phyloP scores from a whole-genome alignment of 2,888 invertebrate genomes.

The Calliscelio sp. region DNA sequence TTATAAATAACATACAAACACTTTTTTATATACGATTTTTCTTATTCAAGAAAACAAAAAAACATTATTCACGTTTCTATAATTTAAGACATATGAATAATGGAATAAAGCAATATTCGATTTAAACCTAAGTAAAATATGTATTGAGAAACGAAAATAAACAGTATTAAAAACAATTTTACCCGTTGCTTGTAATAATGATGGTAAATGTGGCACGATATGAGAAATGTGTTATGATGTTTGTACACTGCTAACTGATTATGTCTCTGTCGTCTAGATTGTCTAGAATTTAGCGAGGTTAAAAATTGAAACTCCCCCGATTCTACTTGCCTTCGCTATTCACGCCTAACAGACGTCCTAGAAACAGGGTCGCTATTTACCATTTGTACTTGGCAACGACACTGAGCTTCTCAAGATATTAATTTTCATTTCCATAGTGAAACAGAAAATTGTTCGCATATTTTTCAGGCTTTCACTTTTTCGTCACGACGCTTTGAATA shows the following conservation, averaged over 20 bases:
- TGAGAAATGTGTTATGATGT: not conserved
- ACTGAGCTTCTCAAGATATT: conserved; percentile 61
- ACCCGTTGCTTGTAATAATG: not conserved
- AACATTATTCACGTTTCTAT: too few species aligned
- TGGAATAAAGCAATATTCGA: too few species aligned
- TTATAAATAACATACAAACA: too few species aligned
- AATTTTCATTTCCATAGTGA: conserved; percentile 62
- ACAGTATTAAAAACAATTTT: too few species aligned
- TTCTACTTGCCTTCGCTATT: conserved; percentile 46
- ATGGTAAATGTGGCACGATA: not conserved
- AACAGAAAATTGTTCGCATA: conserved; percentile 44
- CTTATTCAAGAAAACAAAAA: too few species aligned
- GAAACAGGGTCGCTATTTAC: conserved; percentile 61
- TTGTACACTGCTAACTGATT: not conserved
- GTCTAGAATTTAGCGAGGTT: conserved; percentile 18
- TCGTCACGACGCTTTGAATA: not conserved
- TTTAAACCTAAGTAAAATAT: too few species aligned
- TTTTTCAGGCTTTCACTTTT: conserved; percentile 54
- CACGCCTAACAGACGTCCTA: conserved; percentile 54
- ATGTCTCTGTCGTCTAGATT: not conserved
- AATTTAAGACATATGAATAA: too few species aligned
- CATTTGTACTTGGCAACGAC: conserved; percentile 67
- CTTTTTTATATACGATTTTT: too few species aligned
- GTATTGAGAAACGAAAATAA: too few species aligned
- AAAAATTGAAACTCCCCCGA: conserved; percentile 49